phyloP scores from a whole-genome alignment of 2,888 invertebrate genomes.

The Pseudococcus jackbeardsleyi region DNA sequence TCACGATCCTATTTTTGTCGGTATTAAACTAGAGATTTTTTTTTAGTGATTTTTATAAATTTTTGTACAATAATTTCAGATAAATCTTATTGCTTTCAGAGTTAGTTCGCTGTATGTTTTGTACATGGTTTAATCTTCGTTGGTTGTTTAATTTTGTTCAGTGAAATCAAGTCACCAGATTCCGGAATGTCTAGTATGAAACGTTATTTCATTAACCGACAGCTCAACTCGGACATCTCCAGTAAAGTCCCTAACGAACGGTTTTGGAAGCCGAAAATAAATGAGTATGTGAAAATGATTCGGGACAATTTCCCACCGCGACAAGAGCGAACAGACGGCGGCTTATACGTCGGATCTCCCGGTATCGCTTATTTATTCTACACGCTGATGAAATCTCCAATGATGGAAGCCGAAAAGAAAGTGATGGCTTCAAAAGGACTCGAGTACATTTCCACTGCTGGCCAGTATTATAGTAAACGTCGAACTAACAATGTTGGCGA shows the following conservation, averaged over 20 bases:
- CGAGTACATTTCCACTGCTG: conserved; percentile 77
- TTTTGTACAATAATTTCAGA: not conserved
- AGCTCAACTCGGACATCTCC: not conserved
- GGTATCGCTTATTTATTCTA: conserved; percentile 85
- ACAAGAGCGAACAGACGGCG: conserved; percentile 73
- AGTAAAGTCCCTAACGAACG: conserved; percentile 13
- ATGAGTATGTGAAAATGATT: conserved; percentile 68
- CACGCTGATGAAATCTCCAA: conserved; percentile 75
- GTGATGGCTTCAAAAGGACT: conserved; percentile 75
- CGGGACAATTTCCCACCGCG: conserved; percentile 69
- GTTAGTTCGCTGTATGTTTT: not conserved
- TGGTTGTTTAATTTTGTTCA: no score
- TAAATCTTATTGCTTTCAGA: no score
- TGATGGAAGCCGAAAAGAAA: conserved; percentile 71
- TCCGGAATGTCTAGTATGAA: not conserved
- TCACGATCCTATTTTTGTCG: not conserved
- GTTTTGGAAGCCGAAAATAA: conserved; percentile 65
- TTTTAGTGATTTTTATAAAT: not conserved
- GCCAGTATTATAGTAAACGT: conserved; percentile 73
- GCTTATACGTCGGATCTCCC: conserved; percentile 79
- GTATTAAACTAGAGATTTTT: not conserved
- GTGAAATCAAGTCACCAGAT: no score
- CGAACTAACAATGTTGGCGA: conserved; percentile 72
- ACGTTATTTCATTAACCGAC: conserved; percentile 55
- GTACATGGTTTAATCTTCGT: not conserved